Conservation (phyloP, 2,113 vertebrate species). For the Steatornis caripensis region DNA sequence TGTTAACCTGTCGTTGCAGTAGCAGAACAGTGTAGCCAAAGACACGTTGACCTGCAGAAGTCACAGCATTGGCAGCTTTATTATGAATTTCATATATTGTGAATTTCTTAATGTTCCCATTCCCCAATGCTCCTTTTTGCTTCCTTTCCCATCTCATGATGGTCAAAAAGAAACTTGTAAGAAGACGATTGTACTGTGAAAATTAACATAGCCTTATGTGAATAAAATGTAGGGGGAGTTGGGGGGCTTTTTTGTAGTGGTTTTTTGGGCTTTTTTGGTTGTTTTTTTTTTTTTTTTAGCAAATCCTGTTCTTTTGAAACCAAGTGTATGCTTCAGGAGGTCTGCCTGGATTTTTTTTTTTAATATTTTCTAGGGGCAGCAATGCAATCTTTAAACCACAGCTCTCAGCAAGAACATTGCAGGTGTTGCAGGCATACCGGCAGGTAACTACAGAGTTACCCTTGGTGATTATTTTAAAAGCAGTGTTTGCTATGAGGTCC, state of each 20-base stretch:
- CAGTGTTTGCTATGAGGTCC: rapidly evolving
- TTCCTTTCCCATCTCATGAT: background rate
- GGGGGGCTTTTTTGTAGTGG: rapidly evolving
- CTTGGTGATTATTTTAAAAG: background rate
- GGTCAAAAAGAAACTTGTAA: background rate
- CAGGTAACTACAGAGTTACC: background rate
- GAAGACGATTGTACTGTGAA: background rate
- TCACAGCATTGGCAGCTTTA: background rate
- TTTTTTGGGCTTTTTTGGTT: rapidly evolving
- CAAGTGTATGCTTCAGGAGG: background rate
- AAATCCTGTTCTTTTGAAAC: background rate
- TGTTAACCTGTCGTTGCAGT: background rate
- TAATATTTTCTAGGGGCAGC: background rate
- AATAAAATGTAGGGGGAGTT: background rate
- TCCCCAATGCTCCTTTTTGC: background rate
- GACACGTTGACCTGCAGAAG: background rate
- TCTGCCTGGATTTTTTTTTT: background rate
- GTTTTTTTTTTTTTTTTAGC: background rate
- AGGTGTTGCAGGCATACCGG: background rate
- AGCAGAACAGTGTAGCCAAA: background rate
- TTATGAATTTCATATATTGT: background rate
- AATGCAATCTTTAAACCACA: background rate
- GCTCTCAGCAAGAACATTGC: rapidly evolving
- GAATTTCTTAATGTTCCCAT: background rate
- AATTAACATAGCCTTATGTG: background rate